Conservation (phyloP, 2,888 invertebrate species). For the Caenorhabditis sp. region DNA sequence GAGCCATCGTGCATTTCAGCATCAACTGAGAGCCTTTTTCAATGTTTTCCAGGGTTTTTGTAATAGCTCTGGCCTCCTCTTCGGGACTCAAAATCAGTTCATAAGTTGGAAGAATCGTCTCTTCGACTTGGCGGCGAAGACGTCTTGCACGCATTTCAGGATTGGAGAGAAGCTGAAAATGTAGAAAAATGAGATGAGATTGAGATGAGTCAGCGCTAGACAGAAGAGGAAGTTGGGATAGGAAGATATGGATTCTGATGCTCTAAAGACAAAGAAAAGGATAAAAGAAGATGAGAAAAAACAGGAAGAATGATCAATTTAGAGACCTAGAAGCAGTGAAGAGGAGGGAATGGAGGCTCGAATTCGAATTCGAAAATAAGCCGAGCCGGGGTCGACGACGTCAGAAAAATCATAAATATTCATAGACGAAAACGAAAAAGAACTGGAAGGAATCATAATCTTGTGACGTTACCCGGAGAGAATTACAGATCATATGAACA, state of each 20-base stretch:
- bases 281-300: background rate
- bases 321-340: background rate
- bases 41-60: conserved; percentile 56
- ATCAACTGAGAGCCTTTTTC: conserved; percentile 55
- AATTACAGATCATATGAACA: conserved; percentile 1
- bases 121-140: conserved; percentile 30
- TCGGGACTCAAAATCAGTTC: conserved; percentile 51
- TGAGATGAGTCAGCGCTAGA: conserved; percentile 32
- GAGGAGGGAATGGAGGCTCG: background rate
- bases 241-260: no score
- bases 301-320: background rate
- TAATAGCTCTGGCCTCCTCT: conserved; percentile 47
- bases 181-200: background rate
- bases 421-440: background rate
- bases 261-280: background rate
- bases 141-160: conserved; percentile 42
- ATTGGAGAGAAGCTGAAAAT: conserved; percentile 9
- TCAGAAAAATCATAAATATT: background rate
- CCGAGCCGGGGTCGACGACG: background rate
- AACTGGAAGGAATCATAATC: background rate
- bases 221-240: no score
- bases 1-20: conserved; percentile 61
- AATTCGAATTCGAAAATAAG: background rate
- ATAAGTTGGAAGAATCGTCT: conserved; percentile 44
- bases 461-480: background rate